Evolutionary conservation across 2,888 invertebrate species (phyloP).

Genomic region (Euspilapteryx auroguttella): DNA sequence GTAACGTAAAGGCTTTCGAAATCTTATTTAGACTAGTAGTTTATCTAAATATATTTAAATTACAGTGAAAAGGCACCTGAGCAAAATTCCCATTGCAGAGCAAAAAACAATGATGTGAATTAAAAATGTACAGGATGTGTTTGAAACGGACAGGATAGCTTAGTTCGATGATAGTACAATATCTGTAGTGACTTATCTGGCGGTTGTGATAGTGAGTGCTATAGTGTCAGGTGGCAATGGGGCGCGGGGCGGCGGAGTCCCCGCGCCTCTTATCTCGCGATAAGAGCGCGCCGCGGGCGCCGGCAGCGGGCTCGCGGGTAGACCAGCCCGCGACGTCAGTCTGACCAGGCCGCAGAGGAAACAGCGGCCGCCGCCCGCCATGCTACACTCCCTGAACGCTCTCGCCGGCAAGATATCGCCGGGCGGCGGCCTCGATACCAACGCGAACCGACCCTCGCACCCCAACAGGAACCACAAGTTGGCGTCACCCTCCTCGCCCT

Average conservation of each 20-base stretch:
- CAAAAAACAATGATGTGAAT: too few relatives aligned
- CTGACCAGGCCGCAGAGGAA: constrained; percentile 47
- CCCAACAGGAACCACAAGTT: constrained; percentile 54
- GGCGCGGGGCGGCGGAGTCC: constrained; percentile 52
- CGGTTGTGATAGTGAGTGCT: constrained; percentile 10
- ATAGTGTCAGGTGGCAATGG: constrained; percentile 52
- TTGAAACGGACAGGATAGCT: constrained; percentile 36
- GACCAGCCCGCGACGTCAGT: constrained; percentile 39
- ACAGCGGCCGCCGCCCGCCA: constrained; percentile 68
- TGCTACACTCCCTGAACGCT: constrained; percentile 86
- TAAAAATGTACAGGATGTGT: constrained; percentile 16
- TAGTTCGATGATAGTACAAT: too few relatives aligned
- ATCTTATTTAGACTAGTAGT: too few relatives aligned
- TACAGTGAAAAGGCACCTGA: too few relatives aligned
- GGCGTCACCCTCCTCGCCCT: constrained; percentile 42
- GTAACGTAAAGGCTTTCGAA: too few relatives aligned
- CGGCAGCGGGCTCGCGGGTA: constrained; percentile 24
- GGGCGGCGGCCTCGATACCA: constrained; percentile 70
- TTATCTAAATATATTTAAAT: too few relatives aligned
- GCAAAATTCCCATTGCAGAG: too few relatives aligned
- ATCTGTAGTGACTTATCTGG: neutral
- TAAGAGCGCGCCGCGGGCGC: constrained; percentile 38
- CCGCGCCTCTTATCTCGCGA: constrained; percentile 58
- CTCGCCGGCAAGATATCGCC: constrained; percentile 90
- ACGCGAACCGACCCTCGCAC: constrained; percentile 66